Evolutionary conservation across 2,888 invertebrate species (phyloP), one percentile per base, ranked within the genome.

Genomic region (Phasia obesa): DNA sequence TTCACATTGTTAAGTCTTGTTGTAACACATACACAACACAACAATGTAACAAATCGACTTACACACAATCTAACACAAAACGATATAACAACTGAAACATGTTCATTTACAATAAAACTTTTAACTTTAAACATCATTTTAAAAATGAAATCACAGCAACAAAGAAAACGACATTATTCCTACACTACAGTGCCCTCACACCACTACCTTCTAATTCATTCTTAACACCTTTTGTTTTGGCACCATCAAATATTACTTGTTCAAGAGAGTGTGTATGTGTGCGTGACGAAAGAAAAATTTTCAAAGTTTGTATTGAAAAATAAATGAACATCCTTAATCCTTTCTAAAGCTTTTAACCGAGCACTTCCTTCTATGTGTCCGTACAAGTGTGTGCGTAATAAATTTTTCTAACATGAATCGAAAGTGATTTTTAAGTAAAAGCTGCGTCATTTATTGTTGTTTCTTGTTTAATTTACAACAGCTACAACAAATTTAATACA

Each of bases 401-500:
- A 69, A 47, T 64, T 67, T 57, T 62, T 49, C 53, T 49, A 84
- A 69, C n/a, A 82, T 74, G 84, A 81, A 67, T 81, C 77, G 71
- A 84, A 84, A 78, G 83, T 84, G 74, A 80, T 84, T 85, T 81
- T 85, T 85, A 86, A 86, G 85, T 84, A 85, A 86, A 86, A 85
- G 86, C 82, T 64, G 82, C 81, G 84, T 85, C 84, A 78, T 78
- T 84, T 76, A 76, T 77, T 71, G 69, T 73, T 69, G 71, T 76
- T 76, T 60, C 17, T 23, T 70, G 47, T 70, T 57, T 69, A 53
- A 31, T 17, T 60, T 42, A 74, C 59, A 53, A 60, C 73, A 51
- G 53, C 53, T 21, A 49, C 47, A 49, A 71, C 57, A 64, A 73
- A 64, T 60, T 71, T 67, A 67, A 57, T 60, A 81, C 62, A 53